phyloP scores from a whole-genome alignment of 2,888 invertebrate genomes.

The Rotaria sp. region DNA sequence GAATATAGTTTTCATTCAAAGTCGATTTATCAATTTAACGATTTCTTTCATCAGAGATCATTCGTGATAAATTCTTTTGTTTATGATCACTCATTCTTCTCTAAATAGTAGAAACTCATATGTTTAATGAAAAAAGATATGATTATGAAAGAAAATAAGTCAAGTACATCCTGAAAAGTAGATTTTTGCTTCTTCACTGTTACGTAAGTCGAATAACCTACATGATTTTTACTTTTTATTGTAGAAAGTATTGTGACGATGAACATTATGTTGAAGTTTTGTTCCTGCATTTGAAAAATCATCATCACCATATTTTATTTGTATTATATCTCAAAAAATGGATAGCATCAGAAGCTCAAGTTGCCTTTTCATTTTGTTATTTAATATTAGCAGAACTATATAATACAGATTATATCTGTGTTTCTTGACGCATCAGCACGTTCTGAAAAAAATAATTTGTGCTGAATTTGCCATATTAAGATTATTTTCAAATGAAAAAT shows the following conservation, averaged over 20 bases:
- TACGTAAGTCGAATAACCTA: too few species aligned
- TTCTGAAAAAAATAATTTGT: conserved; percentile 73
- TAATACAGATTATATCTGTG: conserved; percentile 93
- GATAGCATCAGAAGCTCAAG: conserved; percentile 80
- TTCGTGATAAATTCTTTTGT: too few species aligned
- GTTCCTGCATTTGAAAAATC: conserved; percentile 96
- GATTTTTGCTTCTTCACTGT: too few species aligned
- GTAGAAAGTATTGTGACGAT: conserved; percentile 76
- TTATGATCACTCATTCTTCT: too few species aligned
- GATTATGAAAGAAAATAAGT: too few species aligned
- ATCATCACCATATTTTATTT: conserved; percentile 91
- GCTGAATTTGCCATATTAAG: conserved; percentile 90
- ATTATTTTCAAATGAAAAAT: conserved; percentile 63
- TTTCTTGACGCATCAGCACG: conserved; percentile 66
- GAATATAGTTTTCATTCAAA: too few species aligned
- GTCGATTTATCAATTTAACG: too few species aligned
- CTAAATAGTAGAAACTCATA: too few species aligned
- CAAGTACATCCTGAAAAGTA: too few species aligned
- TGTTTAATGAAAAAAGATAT: too few species aligned
- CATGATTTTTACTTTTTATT: too few species aligned
- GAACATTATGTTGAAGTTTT: conserved; percentile 92
- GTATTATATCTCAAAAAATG: conserved; percentile 60
- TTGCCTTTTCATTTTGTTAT: conserved; percentile 93
- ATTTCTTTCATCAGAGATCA: too few species aligned
- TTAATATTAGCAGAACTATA: conserved; percentile 93